Evolutionary conservation across 2,888 invertebrate species (phyloP).

Genomic region (Geotrupes spiniger): DNA sequence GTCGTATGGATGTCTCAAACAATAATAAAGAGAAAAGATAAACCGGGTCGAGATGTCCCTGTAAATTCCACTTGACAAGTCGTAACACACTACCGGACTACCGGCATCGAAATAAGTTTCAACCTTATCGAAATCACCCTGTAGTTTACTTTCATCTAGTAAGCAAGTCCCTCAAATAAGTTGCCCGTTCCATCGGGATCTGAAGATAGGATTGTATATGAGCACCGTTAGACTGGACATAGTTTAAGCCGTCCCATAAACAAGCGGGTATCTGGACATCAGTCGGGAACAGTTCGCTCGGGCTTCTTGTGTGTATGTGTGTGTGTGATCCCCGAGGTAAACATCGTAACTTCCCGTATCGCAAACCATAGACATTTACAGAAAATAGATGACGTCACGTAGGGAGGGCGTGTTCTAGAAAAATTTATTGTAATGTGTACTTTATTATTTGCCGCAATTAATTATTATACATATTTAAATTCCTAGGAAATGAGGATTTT

Average conservation of each 20-base stretch:
- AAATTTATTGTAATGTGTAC: too few species aligned
- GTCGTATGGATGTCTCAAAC: too few species aligned
- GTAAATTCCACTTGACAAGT: too few species aligned
- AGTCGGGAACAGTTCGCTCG: constrained; percentile 47
- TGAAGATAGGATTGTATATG: constrained; percentile 53
- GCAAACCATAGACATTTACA: constrained; percentile 37
- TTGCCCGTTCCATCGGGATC: constrained; percentile 46
- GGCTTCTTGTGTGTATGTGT: constrained; percentile 15
- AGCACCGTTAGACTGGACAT: constrained; percentile 52
- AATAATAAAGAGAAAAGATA: too few species aligned
- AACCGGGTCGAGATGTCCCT: too few species aligned
- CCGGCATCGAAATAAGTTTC: constrained; percentile 16
- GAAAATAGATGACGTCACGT: constrained; percentile 31
- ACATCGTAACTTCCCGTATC: constrained; percentile 49
- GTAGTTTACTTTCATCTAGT: constrained; percentile 30
- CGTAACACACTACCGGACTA: too few species aligned
- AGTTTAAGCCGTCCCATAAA: constrained; percentile 53
- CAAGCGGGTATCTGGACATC: constrained; percentile 51
- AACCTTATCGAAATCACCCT: constrained; percentile 25
- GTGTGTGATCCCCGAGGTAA: constrained; percentile 48
- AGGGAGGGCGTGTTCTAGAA: too few species aligned
- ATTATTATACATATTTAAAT: too few species aligned
- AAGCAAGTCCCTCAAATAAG: constrained; percentile 35
- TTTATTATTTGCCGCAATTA: too few species aligned
- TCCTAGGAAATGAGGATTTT: too few species aligned